Conservation (phyloP, 1,140 invertebrate species). For the Periplaneta americana region DNA sequence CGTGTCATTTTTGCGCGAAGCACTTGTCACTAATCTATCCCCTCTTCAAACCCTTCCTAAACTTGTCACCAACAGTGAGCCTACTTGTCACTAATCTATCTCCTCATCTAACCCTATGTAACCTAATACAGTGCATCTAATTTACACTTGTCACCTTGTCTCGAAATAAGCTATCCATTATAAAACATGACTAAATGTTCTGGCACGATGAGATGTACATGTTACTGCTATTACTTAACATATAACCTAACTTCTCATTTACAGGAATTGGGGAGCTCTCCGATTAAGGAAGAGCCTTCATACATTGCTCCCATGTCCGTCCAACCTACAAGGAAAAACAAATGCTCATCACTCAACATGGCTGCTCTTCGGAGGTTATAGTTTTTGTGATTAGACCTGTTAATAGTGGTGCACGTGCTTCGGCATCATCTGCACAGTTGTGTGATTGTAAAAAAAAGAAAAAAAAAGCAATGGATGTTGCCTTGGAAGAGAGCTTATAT, state of each 20-base stretch:
- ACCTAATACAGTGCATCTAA: conserved; percentile 23
- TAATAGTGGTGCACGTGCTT: not conserved
- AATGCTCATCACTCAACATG: conserved; percentile 51
- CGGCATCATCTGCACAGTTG: no score
- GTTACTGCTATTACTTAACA: not conserved
- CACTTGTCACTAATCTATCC: no score
- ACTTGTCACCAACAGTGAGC: no score
- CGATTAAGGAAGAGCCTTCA: conserved; percentile 51
- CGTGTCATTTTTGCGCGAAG: no score
- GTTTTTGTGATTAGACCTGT: no score
- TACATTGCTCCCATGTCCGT: conserved; percentile 68
- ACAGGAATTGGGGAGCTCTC: conserved; percentile 50
- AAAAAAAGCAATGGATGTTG: no score
- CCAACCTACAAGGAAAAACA: conserved; percentile 68
- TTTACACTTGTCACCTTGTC: conserved; percentile 11
- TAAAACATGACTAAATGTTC: conserved; percentile 1
- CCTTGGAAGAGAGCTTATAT: no score
- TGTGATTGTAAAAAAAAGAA: no score
- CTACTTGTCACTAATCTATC: no score
- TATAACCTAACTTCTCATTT: conserved; percentile 29
- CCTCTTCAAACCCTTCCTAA: no score
- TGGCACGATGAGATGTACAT: not conserved
- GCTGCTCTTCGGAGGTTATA: conserved; percentile 45
- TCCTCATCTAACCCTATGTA: conserved; percentile 20
- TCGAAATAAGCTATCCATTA: no score